Base-by-base conservation (phyloP, 2,888 invertebrate genomes). In the Drosophila fulvimacula region DNA sequence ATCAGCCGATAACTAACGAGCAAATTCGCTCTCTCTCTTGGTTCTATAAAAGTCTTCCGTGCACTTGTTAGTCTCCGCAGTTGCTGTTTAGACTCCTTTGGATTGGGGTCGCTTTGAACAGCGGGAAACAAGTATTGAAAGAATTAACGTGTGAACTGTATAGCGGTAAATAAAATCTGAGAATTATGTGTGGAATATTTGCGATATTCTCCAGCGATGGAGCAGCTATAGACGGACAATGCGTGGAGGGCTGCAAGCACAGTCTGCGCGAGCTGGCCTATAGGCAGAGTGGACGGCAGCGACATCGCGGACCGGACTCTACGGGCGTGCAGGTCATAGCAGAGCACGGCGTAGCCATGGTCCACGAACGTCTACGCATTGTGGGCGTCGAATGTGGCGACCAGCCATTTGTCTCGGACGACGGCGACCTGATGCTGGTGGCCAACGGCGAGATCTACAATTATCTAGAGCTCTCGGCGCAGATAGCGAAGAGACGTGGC, bases 371-470 rank as follows among this genome's bases (percentile, higher is more conserved):
- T 4, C 74, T 92, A 11, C 89, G 89, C 1, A 87, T 92, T 62
- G 80, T 92, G 21, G 91, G 92, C 17, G 91, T 92, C 1, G 80
- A 86, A 13, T 87, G 86, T 36, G 92, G 92, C 1, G 88, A 92
- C 60, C 92, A 92, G 66, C 92, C 92, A 0, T 76, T 92, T 7
- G 78, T 76, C 42, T 92, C 92, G 0, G 79, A 86, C 15, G 89
- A 91, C 55, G 90, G 78, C 9, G 83, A 88, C 34, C 48, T 92
- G 11, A 44, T 91, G n/a, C 65, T 92, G 36, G 88, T 92, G 51
- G 92, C 92, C 49, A 92, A 92, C 67, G 92, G 92, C 1, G 92
- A 92, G 72, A 92, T 92, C 51, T 92, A 92, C 77, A 92, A 92
- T 64, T 92, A 92, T 68, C 70, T 91, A 51, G 91, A 92, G 38